Conservation (phyloP, 1,140 invertebrate genomes). For the Zophobas morio region DNA sequence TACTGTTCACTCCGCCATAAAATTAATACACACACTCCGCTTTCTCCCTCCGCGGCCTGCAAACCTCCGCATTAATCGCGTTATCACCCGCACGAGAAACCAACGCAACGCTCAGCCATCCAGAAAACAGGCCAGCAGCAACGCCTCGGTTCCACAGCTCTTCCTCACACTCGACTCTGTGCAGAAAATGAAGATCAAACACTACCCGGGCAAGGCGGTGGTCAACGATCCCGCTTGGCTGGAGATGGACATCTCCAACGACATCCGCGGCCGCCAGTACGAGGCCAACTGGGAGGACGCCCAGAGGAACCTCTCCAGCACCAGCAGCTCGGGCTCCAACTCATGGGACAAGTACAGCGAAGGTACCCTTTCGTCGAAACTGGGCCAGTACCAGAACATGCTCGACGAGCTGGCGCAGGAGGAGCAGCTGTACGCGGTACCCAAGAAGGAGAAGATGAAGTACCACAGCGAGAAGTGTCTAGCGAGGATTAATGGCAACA, state of each 20-base stretch:
- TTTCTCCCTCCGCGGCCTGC: background rate
- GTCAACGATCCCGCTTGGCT: conserved; percentile 79
- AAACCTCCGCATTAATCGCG: background rate
- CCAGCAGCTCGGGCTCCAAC: conserved; percentile 57
- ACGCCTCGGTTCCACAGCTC: conserved; percentile 1
- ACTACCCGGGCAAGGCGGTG: conserved; percentile 85
- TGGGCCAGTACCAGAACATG: conserved; percentile 63
- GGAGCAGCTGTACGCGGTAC: conserved; percentile 47
- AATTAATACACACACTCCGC: background rate
- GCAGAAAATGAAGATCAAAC: conserved; percentile 82
- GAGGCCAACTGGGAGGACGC: conserved; percentile 87
- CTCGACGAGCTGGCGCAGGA: conserved; percentile 61
- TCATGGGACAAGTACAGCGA: conserved; percentile 63
- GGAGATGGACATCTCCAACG: conserved; percentile 72
- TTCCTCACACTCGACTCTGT: background rate
- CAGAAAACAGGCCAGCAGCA: conserved; percentile 25
- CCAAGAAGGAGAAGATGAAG: conserved; percentile 57
- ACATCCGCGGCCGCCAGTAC: conserved; percentile 82
- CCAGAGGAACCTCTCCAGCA: conserved; percentile 61
- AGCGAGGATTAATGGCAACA: conserved; percentile 62
- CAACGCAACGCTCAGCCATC: background rate
- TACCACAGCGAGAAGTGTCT: conserved; percentile 66
- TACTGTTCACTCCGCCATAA: background rate
- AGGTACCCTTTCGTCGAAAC: conserved; percentile 58
- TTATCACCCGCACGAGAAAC: background rate